These are phyloP conservation scores for Diabrotica virgifera DNA, from an alignment of 1,140 invertebrate genomes.

Conservation along the genomic window DNA sequence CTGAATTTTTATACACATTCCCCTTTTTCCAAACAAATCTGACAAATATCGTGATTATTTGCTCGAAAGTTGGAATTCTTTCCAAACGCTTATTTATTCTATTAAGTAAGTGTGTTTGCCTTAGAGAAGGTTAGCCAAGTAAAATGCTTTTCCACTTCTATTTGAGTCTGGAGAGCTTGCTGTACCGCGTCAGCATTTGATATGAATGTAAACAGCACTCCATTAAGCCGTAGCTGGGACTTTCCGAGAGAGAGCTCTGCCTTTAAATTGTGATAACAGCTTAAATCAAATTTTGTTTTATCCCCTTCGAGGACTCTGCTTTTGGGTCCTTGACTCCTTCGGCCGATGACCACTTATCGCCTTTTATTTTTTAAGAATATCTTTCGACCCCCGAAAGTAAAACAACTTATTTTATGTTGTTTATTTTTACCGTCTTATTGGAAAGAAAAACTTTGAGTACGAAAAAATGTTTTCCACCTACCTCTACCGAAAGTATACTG, in stretches of 20 bases:
- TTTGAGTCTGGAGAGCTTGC: slow-evolving; percentile 11
- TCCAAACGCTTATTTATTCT: slow-evolving; percentile 19
- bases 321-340: neutral
- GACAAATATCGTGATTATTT: slow-evolving; percentile 21
- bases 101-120: slow-evolving; percentile 23
- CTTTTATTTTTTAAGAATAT: neutral
- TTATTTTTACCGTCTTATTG: too few species aligned
- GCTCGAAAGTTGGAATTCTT: slow-evolving; percentile 19
- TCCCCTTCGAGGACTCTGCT: neutral
- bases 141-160: slow-evolving; percentile 20
- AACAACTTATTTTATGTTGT: too few species aligned
- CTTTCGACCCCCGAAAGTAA: neutral
- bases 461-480: too few species aligned
- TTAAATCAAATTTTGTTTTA: slow-evolving; percentile 3
- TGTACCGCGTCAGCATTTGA: slow-evolving; percentile 22
- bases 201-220: slow-evolving; percentile 34
- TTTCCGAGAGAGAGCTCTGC: slow-evolving; percentile 1
- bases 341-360: neutral
- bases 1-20: slow-evolving; percentile 7
- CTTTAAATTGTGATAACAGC: slow-evolving; percentile 2
- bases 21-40: slow-evolving; percentile 16
- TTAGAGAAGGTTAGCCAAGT: slow-evolving; percentile 13
- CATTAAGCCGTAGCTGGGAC: slow-evolving; percentile 28
- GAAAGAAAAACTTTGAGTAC: too few species aligned
- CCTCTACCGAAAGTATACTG: too few species aligned